These are phyloP conservation scores for Poeciliopsis occidentalis DNA, from an alignment of 2,113 vertebrate genomes.

Conservation along the genomic window DNA sequence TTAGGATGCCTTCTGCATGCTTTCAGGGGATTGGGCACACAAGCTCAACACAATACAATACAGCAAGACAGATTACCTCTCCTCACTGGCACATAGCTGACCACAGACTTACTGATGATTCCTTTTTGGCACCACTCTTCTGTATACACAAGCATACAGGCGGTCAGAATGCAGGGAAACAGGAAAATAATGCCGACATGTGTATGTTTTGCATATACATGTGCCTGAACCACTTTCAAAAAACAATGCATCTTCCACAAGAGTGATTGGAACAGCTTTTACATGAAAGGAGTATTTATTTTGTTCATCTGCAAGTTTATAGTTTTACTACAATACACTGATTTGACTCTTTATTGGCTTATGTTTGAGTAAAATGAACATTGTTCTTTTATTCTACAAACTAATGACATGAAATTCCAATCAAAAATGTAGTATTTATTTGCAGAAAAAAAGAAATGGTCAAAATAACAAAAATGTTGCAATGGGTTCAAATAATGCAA, in stretches of 20 bases:
- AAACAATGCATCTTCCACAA: conserved; percentile 17
- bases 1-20: conserved; percentile 74
- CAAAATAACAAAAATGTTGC: too few species aligned
- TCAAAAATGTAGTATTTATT: too few species aligned
- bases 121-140: conserved; percentile 14
- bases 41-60: conserved; percentile 37
- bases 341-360: too few species aligned
- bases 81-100: conserved; percentile 46
- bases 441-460: too few species aligned
- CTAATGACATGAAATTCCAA: too few species aligned
- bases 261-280: conserved; percentile 1
- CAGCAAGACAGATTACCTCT: conserved; percentile 64
- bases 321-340: too few species aligned
- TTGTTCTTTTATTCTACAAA: too few species aligned
- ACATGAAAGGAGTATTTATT: conserved; percentile 3
- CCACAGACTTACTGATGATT: conserved; percentile 27
- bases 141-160: conserved; percentile 14
- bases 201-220: conserved; percentile 3
- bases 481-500: too few species aligned
- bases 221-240: conserved; percentile 31
- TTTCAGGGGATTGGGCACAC: conserved; percentile 70
- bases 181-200: neutral
- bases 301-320: neutral
- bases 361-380: too few species aligned
- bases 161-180: conserved; percentile 16